Percentiles rank a stretch among this genome's conserved stretches.
These are phyloP conservation scores for Hipposideros larvatus DNA, from an alignment of 2,797 vertebrate genomes.

Conservation along the genomic window DNA sequence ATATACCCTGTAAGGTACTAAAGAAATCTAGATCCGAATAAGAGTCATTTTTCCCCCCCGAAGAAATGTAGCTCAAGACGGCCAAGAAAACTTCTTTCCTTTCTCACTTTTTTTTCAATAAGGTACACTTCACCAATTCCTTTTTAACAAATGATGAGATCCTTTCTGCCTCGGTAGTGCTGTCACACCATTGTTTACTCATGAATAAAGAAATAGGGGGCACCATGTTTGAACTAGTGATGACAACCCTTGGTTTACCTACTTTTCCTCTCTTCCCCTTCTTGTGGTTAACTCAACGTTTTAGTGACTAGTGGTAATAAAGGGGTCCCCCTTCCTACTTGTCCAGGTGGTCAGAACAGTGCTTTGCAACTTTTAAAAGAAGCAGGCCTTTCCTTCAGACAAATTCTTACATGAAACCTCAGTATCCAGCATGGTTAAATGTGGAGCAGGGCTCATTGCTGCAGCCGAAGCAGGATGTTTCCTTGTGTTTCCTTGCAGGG, in stretches of 20 bases:
- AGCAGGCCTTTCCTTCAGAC: not conserved
- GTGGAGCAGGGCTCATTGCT: too few relatives aligned
- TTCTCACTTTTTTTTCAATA: not conserved
- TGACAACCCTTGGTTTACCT: too few relatives aligned
- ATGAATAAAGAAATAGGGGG: fast-evolving
- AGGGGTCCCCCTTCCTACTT: not conserved
- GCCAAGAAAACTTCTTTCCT: not conserved
- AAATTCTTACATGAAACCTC: not conserved
- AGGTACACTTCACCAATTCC: not conserved
- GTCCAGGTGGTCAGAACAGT: not conserved
- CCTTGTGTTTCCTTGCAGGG: fast-evolving
- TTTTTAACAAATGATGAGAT: not conserved
- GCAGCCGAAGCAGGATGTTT: not conserved
- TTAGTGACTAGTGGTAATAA: not conserved
- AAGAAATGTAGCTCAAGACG: not conserved
- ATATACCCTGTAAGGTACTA: not conserved
- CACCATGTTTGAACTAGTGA: fast-evolving
- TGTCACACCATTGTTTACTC: not conserved
- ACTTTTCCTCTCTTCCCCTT: not conserved
- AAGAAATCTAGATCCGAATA: not conserved
- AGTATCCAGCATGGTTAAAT: fast-evolving
- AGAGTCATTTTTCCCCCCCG: not conserved
- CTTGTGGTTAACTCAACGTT: not conserved
- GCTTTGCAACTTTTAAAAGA: not conserved
- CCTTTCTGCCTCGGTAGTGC: not conserved